Base-by-base conservation (phyloP, 2,888 invertebrate genomes). In the Clostera curtula region DNA sequence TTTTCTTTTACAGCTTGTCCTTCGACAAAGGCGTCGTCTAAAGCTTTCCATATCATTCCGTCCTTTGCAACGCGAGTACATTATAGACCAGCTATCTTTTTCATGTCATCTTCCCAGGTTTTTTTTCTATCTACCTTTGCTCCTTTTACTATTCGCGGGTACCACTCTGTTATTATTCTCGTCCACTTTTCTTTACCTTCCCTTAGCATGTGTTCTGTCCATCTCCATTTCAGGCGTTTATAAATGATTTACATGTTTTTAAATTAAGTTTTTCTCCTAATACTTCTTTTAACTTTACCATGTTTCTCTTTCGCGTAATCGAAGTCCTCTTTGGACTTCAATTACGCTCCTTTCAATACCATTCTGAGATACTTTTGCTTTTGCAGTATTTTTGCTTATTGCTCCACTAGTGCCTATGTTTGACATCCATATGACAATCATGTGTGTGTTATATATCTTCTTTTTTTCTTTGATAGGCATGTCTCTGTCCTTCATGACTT, bases 401-500 rank as follows among this genome's bases (percentile, higher is more conserved):
- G 23, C 14, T 19, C 28, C 11, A 24, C 31, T 19, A 31, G 15
- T 11, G 35, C 27, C 35, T 31, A 29, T 3, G 31, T 31, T 18
- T 35, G 29, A 19, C 31, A 31, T 2, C 28, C 34, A 12, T 34
- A 34, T 15, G 14, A 6, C 21, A 35, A 16, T 12, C 31, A 31
- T 36, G 15, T 32, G 29, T 6, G 12, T 27, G 13, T 32, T 19
- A 26, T 27, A 32, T 6, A 36, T 27, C 15, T 27, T 36, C 13
- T 16, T 25, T 22, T 33, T 33, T 15, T 22, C 29, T 15, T 22
- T 33, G 10, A 31, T 31, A 3, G 27, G 25, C 22, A 27, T 34
- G 4, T 23, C 23, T 4, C 5, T 15, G 9, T 34, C 18, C 25
- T 34, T 32, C 29, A 30, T 34, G 5, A 34, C 10, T 24, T 34